These are phyloP conservation scores for Nesogale talazaci DNA, from an alignment of 2,113 vertebrate genomes.

Conservation along the genomic window DNA sequence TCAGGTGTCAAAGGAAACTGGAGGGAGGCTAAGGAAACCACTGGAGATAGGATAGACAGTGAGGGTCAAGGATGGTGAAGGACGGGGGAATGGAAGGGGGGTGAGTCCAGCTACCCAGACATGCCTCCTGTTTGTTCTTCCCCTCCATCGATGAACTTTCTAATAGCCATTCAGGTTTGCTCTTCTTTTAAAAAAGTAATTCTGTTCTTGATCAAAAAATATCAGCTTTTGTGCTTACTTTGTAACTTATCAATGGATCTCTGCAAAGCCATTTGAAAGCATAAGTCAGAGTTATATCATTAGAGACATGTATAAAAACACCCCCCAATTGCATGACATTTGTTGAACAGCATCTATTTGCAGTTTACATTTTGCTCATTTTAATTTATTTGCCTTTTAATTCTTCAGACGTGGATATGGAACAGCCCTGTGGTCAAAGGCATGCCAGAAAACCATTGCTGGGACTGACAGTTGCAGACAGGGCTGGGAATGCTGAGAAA, in stretches of 20 bases:
- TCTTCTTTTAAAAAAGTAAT: neutral
- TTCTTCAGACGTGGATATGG: neutral
- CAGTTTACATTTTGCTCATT: neutral
- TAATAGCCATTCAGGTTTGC: neutral
- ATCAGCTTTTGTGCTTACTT: neutral
- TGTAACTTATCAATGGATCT: neutral
- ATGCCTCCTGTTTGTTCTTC: conserved; percentile 76
- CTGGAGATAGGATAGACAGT: conserved; percentile 9
- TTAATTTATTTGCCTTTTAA: conserved; percentile 23
- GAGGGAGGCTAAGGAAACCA: conserved; percentile 51
- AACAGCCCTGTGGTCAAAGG: neutral
- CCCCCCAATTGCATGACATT: neutral
- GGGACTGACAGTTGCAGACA: neutral
- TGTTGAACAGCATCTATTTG: neutral
- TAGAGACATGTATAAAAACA: neutral
- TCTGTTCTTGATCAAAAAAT: neutral
- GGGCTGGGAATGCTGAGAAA: conserved; percentile 2
- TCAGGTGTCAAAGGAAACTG: conserved; percentile 60
- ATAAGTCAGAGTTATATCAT: neutral
- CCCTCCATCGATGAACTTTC: conserved; percentile 27
- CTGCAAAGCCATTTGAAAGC: neutral
- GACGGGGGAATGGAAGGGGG: conserved; percentile 64
- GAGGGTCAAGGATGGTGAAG: conserved; percentile 58
- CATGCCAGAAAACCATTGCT: neutral
- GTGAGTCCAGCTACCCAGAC: conserved; percentile 83